These are phyloP conservation scores for Protonibea diacanthus DNA, from an alignment of 2,797 vertebrate species.

Conservation along the genomic window DNA sequence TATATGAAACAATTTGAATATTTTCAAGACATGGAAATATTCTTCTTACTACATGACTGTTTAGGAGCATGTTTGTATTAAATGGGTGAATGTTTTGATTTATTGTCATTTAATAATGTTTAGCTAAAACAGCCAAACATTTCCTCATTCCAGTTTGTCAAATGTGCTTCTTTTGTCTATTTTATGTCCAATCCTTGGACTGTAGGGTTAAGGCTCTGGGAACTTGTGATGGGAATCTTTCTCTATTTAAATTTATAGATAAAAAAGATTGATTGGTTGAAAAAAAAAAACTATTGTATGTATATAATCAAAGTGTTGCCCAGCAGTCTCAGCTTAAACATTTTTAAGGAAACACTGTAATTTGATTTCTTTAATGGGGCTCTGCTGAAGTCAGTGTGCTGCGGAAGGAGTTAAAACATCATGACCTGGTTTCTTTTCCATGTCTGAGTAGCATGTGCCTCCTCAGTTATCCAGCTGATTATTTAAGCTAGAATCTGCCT, in stretches of 20 bases:
- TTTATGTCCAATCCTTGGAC: slow-evolving; percentile 5
- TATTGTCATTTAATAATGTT: not conserved
- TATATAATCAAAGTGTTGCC: not conserved
- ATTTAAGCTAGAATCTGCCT: slow-evolving; percentile 53
- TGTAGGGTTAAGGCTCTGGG: not conserved
- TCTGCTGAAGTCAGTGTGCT: slow-evolving; percentile 19
- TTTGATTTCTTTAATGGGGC: slow-evolving; percentile 11
- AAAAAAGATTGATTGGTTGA: not conserved
- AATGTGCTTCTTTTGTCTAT: not conserved
- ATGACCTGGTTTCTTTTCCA: slow-evolving; percentile 67
- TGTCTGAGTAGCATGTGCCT: slow-evolving; percentile 72
- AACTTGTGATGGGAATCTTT: not conserved
- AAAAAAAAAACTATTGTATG: not conserved
- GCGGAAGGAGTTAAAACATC: slow-evolving; percentile 56
- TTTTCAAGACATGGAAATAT: not conserved
- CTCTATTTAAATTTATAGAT: not conserved
- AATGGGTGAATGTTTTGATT: not conserved
- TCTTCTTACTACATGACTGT: not conserved
- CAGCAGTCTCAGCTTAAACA: slow-evolving; percentile 3
- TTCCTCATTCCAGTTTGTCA: not conserved
- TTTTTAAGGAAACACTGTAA: slow-evolving; percentile 3
- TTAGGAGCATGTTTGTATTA: not conserved
- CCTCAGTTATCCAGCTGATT: slow-evolving; percentile 68
- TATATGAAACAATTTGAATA: not conserved
- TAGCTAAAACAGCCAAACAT: not conserved